Conservation (phyloP, 2,797 vertebrate species). For the Neomorphus geoffroyi region DNA sequence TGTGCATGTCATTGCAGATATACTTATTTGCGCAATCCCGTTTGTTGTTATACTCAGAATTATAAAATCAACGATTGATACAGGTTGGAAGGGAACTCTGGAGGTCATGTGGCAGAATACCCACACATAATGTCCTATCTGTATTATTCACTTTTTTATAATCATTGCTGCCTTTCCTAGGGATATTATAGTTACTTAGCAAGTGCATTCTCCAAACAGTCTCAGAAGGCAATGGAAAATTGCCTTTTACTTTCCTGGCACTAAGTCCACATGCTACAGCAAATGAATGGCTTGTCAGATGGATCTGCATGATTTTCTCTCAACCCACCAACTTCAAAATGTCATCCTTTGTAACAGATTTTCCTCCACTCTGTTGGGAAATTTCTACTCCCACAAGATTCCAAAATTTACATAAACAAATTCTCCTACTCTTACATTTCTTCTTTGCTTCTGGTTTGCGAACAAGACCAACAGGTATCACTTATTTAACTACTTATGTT, state of each 20-base stretch:
- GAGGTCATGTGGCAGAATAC: background rate
- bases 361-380: slow-evolving; percentile 49
- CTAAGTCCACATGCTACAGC: background rate
- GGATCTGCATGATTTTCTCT: slow-evolving; percentile 15
- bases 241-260: slow-evolving; percentile 22
- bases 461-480: background rate
- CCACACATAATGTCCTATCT: background rate
- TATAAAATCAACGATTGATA: background rate
- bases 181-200: background rate
- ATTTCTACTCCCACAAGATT: slow-evolving; percentile 34
- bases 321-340: slow-evolving; percentile 37
- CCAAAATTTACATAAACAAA: slow-evolving; percentile 50
- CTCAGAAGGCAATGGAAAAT: background rate
- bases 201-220: background rate
- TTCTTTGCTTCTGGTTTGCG: background rate
- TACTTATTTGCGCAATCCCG: background rate
- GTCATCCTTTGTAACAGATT: slow-evolving; percentile 53
- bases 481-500: background rate
- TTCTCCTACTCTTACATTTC: slow-evolving; percentile 19
- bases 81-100: background rate
- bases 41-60: background rate
- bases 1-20: background rate
- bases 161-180: background rate
- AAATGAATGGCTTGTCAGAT: background rate
- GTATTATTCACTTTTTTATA: background rate